Evolutionary conservation across 2,797 vertebrate species (phyloP).

Genomic region (Steatocranus sp.): DNA sequence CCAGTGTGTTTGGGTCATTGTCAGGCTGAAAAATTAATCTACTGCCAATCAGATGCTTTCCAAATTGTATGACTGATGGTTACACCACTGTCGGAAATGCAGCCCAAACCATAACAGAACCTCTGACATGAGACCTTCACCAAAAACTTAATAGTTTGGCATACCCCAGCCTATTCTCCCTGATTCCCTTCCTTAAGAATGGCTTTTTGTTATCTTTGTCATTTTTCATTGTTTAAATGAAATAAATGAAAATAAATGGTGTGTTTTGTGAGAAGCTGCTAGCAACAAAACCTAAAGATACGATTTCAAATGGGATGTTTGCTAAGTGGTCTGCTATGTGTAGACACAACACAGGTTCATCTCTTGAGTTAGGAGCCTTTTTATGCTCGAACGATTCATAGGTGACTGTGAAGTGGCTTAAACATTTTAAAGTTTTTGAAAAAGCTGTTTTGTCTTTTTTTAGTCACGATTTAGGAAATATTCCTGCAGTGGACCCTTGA

Average conservation of each 20-base stretch:
- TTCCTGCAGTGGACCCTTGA: background rate
- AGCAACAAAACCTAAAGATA: background rate
- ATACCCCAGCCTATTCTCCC: background rate
- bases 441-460: background rate
- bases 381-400: background rate
- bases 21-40: background rate
- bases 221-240: background rate
- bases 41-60: background rate
- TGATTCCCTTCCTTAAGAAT: background rate
- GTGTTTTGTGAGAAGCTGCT: background rate
- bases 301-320: background rate
- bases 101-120: background rate
- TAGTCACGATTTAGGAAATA: background rate
- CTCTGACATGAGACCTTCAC: background rate
- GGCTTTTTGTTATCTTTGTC: background rate
- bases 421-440: background rate
- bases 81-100: background rate
- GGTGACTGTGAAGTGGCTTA: background rate
- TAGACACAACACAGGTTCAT: background rate
- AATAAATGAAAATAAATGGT: background rate
- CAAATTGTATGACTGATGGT: background rate
- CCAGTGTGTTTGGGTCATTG: background rate
- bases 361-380: background rate
- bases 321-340: background rate
- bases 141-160: background rate